phyloP scores from a whole-genome alignment of 2,888 invertebrate genomes.

The Nemotelus nigrinus region DNA sequence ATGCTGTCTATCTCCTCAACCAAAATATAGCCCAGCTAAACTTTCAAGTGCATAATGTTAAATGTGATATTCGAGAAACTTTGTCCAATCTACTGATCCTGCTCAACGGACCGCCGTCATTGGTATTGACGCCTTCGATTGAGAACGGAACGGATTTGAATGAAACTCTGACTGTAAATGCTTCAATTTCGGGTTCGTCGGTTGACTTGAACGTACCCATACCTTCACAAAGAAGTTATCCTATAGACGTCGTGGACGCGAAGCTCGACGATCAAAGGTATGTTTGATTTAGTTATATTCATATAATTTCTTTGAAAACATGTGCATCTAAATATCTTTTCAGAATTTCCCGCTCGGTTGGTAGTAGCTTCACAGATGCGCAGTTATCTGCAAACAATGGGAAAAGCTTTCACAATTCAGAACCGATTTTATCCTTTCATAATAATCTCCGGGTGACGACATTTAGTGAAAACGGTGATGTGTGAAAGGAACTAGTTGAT shows the following conservation, averaged over 20 bases:
- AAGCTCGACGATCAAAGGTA: constrained; percentile 46
- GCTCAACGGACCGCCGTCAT: constrained; percentile 52
- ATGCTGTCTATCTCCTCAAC: constrained; percentile 91
- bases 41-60: constrained; percentile 57
- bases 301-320: neutral
- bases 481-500: neutral
- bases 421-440: constrained; percentile 49
- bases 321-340: neutral
- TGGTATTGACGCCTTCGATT: constrained; percentile 3
- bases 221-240: constrained; percentile 50
- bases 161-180: constrained; percentile 7
- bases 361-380: constrained; percentile 62
- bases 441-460: constrained; percentile 14
- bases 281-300: neutral
- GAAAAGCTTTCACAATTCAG: constrained; percentile 49
- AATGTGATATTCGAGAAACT: constrained; percentile 59
- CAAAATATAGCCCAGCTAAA: constrained; percentile 93
- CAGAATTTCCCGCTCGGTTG: constrained; percentile 58
- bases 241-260: constrained; percentile 41
- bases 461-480: constrained; percentile 38
- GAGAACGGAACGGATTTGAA: constrained; percentile 20
- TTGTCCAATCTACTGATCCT: constrained; percentile 61
- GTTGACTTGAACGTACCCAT: constrained; percentile 59
- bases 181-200: constrained; percentile 60
- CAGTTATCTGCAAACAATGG: constrained; percentile 51